Conservation (phyloP, 2,113 vertebrate species). For the Poeciliopsis occidentalis region DNA sequence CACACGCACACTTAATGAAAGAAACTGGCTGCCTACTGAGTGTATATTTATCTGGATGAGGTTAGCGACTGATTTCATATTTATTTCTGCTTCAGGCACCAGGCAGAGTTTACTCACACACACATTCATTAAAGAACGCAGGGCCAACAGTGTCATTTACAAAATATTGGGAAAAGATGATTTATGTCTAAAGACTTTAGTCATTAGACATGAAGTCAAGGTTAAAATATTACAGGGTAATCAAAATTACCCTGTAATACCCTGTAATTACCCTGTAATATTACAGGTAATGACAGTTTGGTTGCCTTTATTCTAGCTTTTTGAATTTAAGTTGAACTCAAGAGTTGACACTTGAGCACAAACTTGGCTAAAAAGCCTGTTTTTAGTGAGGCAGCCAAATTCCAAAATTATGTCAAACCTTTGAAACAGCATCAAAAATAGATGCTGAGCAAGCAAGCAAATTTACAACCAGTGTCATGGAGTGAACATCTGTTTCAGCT, state of each 20-base stretch:
- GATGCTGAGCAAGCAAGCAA: too few relatives aligned
- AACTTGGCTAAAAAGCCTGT: neutral
- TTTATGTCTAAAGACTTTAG: neutral
- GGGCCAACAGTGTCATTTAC: neutral
- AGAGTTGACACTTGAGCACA: too few relatives aligned
- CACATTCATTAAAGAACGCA: neutral
- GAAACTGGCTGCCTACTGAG: conserved; percentile 23
- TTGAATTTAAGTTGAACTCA: too few relatives aligned
- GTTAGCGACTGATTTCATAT: conserved; percentile 68
- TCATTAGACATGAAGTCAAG: neutral
- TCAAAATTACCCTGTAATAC: too few relatives aligned
- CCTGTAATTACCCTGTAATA: too few relatives aligned
- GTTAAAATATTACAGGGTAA: neutral
- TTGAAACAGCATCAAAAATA: too few relatives aligned
- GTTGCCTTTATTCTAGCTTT: too few relatives aligned
- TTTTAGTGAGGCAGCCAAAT: neutral
- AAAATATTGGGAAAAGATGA: neutral
- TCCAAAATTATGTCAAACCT: too few relatives aligned
- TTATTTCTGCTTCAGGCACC: conserved; percentile 80
- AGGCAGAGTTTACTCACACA: conserved; percentile 73
- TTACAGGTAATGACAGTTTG: too few relatives aligned
- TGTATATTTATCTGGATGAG: conserved; percentile 74
- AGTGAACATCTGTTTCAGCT: too few relatives aligned
- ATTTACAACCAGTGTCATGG: too few relatives aligned
- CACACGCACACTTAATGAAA: conserved; percentile 30